A percentile compares a stretch with the other conserved stretches of the same genome.
Conservation (phyloP, 2,113 vertebrate genomes). For the Coracopsis vasa region DNA sequence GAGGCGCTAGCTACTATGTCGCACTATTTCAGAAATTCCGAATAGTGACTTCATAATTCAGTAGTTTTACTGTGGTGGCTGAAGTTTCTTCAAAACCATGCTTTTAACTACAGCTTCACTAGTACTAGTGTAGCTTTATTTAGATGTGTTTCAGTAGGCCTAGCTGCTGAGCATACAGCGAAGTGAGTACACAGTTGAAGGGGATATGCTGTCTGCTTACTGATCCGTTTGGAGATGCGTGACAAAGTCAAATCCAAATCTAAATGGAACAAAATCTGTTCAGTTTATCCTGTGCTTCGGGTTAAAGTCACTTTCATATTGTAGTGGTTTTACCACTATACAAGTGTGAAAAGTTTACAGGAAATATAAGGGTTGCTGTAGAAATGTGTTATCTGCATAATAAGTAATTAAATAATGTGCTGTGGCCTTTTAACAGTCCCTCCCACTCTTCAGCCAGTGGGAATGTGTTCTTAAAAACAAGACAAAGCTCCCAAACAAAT, state of each 20-base stretch:
- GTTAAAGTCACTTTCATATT: background rate
- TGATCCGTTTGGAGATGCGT: background rate
- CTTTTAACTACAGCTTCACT: background rate
- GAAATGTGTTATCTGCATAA: background rate
- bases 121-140: background rate
- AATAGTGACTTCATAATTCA: background rate
- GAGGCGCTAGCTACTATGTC: background rate
- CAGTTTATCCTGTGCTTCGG: rapidly evolving
- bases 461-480: background rate
- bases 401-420: background rate
- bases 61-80: background rate
- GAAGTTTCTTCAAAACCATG: background rate
- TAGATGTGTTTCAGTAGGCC: background rate
- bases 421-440: background rate
- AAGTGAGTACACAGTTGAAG: background rate
- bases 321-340: background rate
- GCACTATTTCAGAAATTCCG: background rate
- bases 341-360: background rate
- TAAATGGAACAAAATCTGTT: background rate
- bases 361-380: background rate
- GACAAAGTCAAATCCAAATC: background rate
- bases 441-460: background rate
- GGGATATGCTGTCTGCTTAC: background rate
- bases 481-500: background rate
- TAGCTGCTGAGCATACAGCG: background rate